Evolutionary conservation across 2,888 invertebrate genomes (phyloP).

Genomic region (Ethmia dodecea): DNA sequence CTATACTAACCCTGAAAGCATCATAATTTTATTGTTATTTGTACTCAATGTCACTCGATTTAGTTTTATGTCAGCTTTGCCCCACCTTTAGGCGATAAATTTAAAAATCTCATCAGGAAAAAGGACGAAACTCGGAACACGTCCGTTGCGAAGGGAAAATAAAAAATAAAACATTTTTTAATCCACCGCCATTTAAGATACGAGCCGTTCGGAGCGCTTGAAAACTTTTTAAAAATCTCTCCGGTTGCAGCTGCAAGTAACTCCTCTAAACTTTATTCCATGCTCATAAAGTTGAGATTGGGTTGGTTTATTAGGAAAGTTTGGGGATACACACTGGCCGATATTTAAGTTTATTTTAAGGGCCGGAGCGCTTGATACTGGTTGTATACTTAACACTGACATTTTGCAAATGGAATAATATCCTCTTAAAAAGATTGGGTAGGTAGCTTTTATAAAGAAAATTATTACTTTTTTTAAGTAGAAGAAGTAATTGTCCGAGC

Average conservation of each 20-base stretch:
- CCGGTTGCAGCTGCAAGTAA: conserved; percentile 8
- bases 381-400: too few relatives aligned
- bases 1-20: too few relatives aligned
- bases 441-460: too few relatives aligned
- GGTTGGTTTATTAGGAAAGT: conserved; percentile 36
- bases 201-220: conserved; percentile 25
- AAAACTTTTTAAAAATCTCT: conserved; percentile 26
- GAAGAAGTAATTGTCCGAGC: too few relatives aligned
- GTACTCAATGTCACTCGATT: too few relatives aligned
- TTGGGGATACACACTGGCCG: conserved; percentile 14
- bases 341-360: too few relatives aligned
- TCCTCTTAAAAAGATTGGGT: too few relatives aligned
- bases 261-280: conserved; percentile 27
- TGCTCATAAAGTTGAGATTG: conserved; percentile 40
- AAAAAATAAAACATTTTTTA: conserved; percentile 25
- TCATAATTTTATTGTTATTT: too few relatives aligned
- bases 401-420: too few relatives aligned
- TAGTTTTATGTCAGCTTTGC: too few relatives aligned
- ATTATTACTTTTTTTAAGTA: too few relatives aligned
- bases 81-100: conserved; percentile 9
- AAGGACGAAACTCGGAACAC: conserved; percentile 8
- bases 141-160: conserved; percentile 10
- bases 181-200: conserved; percentile 35
- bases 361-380: too few relatives aligned
- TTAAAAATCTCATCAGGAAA: conserved; percentile 15